A percentile compares a stretch with the other conserved stretches of the same genome.
Evolutionary conservation across 2,888 invertebrate genomes (phyloP).

Genomic region (Drosophila suboccidentalis): DNA sequence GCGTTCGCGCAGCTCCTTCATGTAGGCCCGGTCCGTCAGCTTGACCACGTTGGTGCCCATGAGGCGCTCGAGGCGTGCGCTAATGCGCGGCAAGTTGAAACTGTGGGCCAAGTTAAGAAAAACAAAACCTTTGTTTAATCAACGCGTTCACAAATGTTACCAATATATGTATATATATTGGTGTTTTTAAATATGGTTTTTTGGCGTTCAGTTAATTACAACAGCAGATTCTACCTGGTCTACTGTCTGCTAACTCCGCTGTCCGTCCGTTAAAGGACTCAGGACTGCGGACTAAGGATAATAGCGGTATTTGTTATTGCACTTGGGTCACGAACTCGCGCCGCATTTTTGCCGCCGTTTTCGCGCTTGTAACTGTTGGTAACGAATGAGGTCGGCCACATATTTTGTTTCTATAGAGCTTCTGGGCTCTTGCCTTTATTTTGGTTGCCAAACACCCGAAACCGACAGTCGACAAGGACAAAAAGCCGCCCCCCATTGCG

Average conservation of each 20-base stretch:
- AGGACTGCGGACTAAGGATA: constrained; percentile 16
- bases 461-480: constrained; percentile 69
- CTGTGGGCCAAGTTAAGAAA: constrained; percentile 57
- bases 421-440: constrained; percentile 51
- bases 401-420: constrained; percentile 77
- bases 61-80: constrained; percentile 84
- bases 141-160: neutral
- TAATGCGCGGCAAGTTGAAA: constrained; percentile 85
- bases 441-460: constrained; percentile 73
- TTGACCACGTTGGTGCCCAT: constrained; percentile 87
- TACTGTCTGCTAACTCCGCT: constrained; percentile 1
- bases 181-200: neutral
- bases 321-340: constrained; percentile 49
- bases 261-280: constrained; percentile 9
- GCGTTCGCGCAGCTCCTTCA: constrained; percentile 87
- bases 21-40: constrained; percentile 89
- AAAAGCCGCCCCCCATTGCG: constrained; percentile 29
- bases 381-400: constrained; percentile 78
- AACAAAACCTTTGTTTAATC: constrained; percentile 22
- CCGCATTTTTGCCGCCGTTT: constrained; percentile 45
- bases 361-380: constrained; percentile 75
- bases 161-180: neutral
- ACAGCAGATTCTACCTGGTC: neutral
- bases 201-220: constrained; percentile 19
- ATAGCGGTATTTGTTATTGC: constrained; percentile 28